These are phyloP conservation scores for Pardalotus punctatus DNA, from an alignment of 2,113 vertebrate genomes.

Conservation along the genomic window DNA sequence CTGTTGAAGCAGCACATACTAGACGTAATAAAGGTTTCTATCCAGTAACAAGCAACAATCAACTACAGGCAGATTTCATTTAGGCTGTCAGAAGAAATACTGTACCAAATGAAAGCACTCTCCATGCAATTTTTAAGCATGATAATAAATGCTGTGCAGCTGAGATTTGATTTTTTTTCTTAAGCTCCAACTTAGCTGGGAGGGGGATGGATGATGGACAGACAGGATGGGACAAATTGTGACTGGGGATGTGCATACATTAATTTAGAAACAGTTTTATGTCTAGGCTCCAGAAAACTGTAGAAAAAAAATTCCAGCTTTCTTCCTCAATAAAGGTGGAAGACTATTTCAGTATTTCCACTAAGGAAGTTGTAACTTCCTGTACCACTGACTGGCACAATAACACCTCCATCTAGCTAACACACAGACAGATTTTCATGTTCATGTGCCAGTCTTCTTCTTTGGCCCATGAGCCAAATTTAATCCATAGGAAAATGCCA, in stretches of 20 bases:
- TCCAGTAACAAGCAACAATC: neutral
- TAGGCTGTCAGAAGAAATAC: neutral
- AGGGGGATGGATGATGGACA: no score
- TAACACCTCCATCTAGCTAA: neutral
- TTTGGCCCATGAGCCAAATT: neutral
- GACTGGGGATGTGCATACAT: neutral
- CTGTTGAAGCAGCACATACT: neutral
- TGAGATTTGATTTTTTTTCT: neutral
- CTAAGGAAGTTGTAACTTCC: neutral
- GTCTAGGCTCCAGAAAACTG: neutral
- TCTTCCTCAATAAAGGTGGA: neutral
- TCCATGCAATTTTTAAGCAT: neutral
- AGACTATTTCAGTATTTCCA: neutral
- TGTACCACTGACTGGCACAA: neutral
- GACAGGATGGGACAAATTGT: neutral
- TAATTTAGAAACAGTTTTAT: neutral
- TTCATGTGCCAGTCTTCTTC: neutral
- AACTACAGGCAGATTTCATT: neutral
- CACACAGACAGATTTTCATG: neutral
- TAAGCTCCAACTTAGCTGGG: neutral
- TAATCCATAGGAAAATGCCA: neutral
- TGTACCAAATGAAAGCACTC: neutral
- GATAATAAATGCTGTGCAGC: neutral
- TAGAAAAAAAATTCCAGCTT: neutral
- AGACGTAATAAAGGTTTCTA: neutral